Evolutionary conservation across 2,113 vertebrate genomes (phyloP), one percentile per base, ranked within the genome.

Genomic region (Dipodomys merriami): DNA sequence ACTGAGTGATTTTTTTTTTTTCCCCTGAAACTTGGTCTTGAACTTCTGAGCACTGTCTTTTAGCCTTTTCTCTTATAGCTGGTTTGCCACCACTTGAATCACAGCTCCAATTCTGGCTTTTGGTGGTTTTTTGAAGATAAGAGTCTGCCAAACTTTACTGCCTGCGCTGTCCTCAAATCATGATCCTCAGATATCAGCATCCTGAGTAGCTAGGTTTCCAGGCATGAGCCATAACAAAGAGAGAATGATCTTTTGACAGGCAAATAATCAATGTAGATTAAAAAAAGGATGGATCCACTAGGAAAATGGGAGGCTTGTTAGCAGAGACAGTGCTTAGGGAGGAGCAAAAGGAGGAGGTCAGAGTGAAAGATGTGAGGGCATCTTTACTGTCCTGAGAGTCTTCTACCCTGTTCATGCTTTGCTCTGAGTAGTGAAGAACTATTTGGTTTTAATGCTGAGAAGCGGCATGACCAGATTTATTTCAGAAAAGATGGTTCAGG

Each of bases 401-500:
- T 20, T 72, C 71, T 29, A 29, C 53, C 16, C 7, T 22, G 27
- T 8, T 27, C 8, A 29, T 25, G 49, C 46, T 80, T 80, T 80
- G 53, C 16, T 33, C 9, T 72, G 13, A 83, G 64, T 64, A 49
- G 30, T 25, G 74, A 65, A 15, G 49, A 73, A 1, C 29, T 15
- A 18, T 33, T 76, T 73, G 65, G 5, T 74, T n/a, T 88, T 69
- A 20, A 44, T 44, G 33, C 30, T 18, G 29, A 60, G 35, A 60
- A 60, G 5, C 4, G 18, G 30, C 44, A 8, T 15, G 25, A 30
- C 53, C 39, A 53, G 33, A 22, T 35, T 73, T 64, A 33, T 5
- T 85, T 91, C 60, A 84, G 73, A 76, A 73, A 91, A n/a, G 67
- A 20, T 69, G n/a, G 73, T 79, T 83, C 88, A 18, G 72, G n/a